Percentiles rank a stretch among this genome's conserved stretches.
These are phyloP conservation scores for Collichthys lucidus DNA, from an alignment of 2,113 vertebrate genomes.

Conservation along the genomic window DNA sequence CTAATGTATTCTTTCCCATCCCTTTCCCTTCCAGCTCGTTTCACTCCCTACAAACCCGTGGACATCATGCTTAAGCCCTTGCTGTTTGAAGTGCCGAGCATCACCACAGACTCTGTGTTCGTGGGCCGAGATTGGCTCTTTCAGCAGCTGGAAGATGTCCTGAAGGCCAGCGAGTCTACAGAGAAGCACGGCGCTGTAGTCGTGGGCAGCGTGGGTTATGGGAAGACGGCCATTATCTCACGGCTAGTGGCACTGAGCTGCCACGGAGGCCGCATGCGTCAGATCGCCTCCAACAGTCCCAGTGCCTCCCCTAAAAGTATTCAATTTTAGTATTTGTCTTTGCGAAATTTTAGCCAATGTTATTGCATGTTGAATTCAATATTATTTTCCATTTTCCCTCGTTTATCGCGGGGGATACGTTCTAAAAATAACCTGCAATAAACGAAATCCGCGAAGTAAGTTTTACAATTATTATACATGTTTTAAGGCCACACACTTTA, in stretches of 20 bases:
- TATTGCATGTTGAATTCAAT: background rate
- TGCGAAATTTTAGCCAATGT: background rate
- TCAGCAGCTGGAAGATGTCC: conserved; percentile 88
- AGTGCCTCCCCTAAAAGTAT: conserved; percentile 90
- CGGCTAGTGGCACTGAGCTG: conserved; percentile 97
- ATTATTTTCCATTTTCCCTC: background rate
- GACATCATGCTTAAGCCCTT: conserved; percentile 98
- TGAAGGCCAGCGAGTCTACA: conserved; percentile 82
- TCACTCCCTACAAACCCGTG: conserved; percentile 94
- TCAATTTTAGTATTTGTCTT: background rate
- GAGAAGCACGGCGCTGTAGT: conserved; percentile 89
- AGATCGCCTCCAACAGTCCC: conserved; percentile 95
- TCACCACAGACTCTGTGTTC: conserved; percentile 97
- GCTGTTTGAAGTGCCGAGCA: conserved; percentile 97
- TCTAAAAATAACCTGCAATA: no score
- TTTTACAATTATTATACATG: no score
- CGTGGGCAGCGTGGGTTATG: conserved; percentile 95
- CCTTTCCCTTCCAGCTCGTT: conserved; percentile 84
- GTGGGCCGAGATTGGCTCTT: conserved; percentile 98
- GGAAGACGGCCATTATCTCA: conserved; percentile 96
- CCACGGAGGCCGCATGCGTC: conserved; percentile 97
- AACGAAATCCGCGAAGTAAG: no score
- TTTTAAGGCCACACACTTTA: no score
- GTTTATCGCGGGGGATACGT: no score
- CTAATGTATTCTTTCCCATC: background rate